Evolutionary conservation across 1,140 invertebrate genomes (phyloP).

Genomic region (Pseudomyrmex flavicornis): DNA sequence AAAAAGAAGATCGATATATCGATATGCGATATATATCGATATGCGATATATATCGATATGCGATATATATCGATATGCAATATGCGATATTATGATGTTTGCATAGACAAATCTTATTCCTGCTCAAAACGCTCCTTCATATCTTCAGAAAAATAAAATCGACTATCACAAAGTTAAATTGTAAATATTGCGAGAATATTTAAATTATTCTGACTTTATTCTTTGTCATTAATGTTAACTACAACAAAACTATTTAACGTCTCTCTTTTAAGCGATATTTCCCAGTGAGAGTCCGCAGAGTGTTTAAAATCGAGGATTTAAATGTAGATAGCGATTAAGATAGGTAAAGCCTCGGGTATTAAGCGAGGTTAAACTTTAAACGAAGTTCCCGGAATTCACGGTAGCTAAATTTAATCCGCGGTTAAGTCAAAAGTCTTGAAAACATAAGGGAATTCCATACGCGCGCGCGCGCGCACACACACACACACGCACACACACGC

Average conservation of each 20-base stretch:
- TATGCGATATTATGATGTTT: too few relatives aligned
- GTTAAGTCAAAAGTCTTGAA: constrained; percentile 44
- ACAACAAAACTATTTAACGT: neutral
- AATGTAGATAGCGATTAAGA: constrained; percentile 55
- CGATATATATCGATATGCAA: too few relatives aligned
- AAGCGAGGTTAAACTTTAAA: constrained; percentile 51
- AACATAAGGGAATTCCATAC: constrained; percentile 16
- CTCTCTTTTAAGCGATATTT: constrained; percentile 1
- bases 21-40: too few relatives aligned
- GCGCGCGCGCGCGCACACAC: neutral
- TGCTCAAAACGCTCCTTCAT: too few relatives aligned
- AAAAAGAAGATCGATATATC: too few relatives aligned
- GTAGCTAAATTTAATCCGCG: constrained; percentile 54
- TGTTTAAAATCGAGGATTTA: constrained; percentile 48
- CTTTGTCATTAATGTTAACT: neutral
- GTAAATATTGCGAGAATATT: neutral
- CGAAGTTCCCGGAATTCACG: constrained; percentile 50
- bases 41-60: too few relatives aligned
- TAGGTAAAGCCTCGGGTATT: constrained; percentile 46
- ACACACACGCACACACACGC: too few relatives aligned
- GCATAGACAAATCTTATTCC: too few relatives aligned
- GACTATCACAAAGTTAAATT: neutral
- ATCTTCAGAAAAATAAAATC: neutral
- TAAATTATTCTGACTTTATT: constrained; percentile 11
- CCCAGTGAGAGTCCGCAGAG: neutral